A percentile compares a stretch with the other conserved stretches of the same genome.
phyloP scores from a whole-genome alignment of 2,888 invertebrate genomes.

The Dusona sp. region DNA sequence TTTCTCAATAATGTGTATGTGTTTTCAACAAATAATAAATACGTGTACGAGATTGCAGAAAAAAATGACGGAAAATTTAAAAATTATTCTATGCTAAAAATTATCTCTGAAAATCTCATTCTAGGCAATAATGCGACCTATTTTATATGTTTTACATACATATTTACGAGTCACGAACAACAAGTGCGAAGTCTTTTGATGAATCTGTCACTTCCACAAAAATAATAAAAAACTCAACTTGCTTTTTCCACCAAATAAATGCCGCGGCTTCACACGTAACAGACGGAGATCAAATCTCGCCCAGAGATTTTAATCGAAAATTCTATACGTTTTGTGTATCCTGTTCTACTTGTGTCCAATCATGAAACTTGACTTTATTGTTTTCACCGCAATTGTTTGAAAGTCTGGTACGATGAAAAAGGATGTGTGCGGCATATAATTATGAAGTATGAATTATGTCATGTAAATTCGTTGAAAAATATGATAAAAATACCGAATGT shows the following conservation, averaged over 20 bases:
- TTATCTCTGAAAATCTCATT: too few relatives aligned
- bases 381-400: background rate
- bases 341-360: background rate
- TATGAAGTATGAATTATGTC: background rate
- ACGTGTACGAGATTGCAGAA: too few relatives aligned
- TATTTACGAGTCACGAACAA: too few relatives aligned
- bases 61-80: too few relatives aligned
- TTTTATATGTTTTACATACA: too few relatives aligned
- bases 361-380: background rate
- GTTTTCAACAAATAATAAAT: too few relatives aligned
- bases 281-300: background rate
- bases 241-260: background rate
- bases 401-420: background rate
- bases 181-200: background rate
- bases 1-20: too few relatives aligned
- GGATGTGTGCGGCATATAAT: background rate
- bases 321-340: background rate
- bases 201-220: background rate
- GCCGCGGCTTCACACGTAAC: background rate
- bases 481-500: background rate
- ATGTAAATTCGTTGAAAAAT: background rate
- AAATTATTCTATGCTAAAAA: too few relatives aligned
- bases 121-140: too few relatives aligned
- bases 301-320: background rate
- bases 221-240: background rate